Evolutionary conservation across 2,888 invertebrate genomes (phyloP), one percentile per base, ranked within the genome.

Genomic region (Uropetala carovei): DNA sequence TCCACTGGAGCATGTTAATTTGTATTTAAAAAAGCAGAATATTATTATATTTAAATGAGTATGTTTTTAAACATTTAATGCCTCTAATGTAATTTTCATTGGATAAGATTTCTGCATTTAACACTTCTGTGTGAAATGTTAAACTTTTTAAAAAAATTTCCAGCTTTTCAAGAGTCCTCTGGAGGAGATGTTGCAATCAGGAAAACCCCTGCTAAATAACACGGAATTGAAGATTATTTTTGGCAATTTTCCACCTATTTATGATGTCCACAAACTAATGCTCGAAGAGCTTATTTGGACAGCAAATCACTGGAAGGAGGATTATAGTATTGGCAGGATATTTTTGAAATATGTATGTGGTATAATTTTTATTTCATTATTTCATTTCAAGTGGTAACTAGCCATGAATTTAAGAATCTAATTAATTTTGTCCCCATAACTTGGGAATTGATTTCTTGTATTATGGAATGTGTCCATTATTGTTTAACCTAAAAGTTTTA

Each of bases 201-300:
- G 97, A 94, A 96, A 96, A 93, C 97, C 97, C 92, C 96, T 99
- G 94, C 96, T 99, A 94, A 98, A 98, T 95, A 97, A 98, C 94
- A 98, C 98, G 16, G 99, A 99, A 96, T 96, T 98, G 93, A 98
- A 98, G 96, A 97, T 98, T 93, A 99, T 99, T 94, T 99, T 99
- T 95, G 98, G 98, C 93, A 98, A 99, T 95, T 96, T 99, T 95
- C 98, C 98, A 93, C 98, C 99, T 93, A 99, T 99, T 94, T 98
- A 98, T 95, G 98, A 99, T 94, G 97, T 98, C 92, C 99, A 99
- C 95, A 96, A 97, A 95, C 97, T 97, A 93, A 96, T 98, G 95
- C 94, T 96, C 92, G 96, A 97, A 93, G 96, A 96, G 93, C 95
- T 97, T 93, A 95, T 96, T 30, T 96, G 96, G 94, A 96, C 97